Base-by-base conservation (phyloP, 2,888 invertebrate species). In the Carterocephalus palaemon region DNA sequence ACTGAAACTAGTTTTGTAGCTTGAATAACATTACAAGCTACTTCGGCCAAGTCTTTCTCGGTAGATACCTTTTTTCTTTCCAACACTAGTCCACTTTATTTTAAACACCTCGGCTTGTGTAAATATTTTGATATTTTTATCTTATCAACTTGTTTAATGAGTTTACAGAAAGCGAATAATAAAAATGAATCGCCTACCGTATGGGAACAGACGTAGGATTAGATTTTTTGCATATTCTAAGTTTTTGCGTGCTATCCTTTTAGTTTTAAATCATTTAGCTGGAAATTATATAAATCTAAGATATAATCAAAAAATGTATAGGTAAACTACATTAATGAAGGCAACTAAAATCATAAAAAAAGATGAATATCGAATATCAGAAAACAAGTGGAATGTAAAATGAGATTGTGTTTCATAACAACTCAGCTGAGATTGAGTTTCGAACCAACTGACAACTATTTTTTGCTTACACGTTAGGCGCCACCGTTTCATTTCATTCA, bases 1-100 rank as follows among this genome's bases (percentile, higher is more conserved):
- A 72, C 64, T 70, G 60, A 60, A 77, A 77, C 77, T 67, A 54
- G 78, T 79, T 74, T 49, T 66, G 51, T 59, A 62, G 66, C 66
- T 65, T 64, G 64, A 64, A 64, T 64, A 63, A 60, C 62, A 62
- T 67, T 60, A 60, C 64, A 59, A 57, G 61, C 60, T 59, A 62
- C 61, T 55, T 48, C 39, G 49, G 43, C 45, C 17, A 38, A 31
- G 38, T 26, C 38, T 42, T 33, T 38, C 37, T 36, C 15, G 26
- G 13, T 32, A 20, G n/a, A 19, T 17, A 24, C 23, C 38, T 28
- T 45, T 43, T 45, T 45, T 45, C 37, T 43, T 24, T 29, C 31
- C 31, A 45, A 19, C 45, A 46, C 38, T 37, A 29, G 36, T 24
- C 32, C 38, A 23, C 12, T 37, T 29, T 52, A 47, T 47, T 49